Evolutionary conservation across 1,140 invertebrate genomes (phyloP).

Genomic region (Zaprionus camerounensis): DNA sequence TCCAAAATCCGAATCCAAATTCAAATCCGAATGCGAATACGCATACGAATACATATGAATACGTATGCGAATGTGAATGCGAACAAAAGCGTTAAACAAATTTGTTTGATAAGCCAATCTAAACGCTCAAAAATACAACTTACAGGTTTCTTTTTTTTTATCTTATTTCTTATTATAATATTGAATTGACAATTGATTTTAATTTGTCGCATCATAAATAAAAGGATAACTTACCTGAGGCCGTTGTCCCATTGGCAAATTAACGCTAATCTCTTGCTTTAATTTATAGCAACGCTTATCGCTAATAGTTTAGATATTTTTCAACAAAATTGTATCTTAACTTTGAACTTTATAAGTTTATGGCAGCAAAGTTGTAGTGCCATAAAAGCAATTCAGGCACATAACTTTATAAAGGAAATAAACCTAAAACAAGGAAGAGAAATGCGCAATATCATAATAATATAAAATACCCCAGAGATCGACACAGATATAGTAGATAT

Average conservation of each 20-base stretch:
- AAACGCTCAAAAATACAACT: conserved; percentile 20
- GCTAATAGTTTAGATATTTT: conserved; percentile 1
- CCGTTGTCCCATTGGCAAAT: conserved; percentile 18
- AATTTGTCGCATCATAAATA: conserved; percentile 32
- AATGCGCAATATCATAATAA: conserved; percentile 22
- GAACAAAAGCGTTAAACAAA: conserved; percentile 31
- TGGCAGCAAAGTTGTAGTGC: neutral
- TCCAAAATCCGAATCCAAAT: conserved; percentile 53
- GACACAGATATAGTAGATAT: conserved; percentile 22
- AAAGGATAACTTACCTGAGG: conserved; percentile 42
- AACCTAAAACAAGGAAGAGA: conserved; percentile 46
- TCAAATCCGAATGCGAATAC: conserved; percentile 26
- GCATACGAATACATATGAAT: conserved; percentile 32
- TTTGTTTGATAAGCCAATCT: conserved; percentile 31
- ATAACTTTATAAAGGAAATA: conserved; percentile 63
- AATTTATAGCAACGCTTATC: neutral
- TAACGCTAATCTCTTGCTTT: neutral
- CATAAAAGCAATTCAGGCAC: conserved; percentile 49
- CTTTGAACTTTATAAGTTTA: conserved; percentile 41
- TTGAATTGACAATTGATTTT: conserved; percentile 40
- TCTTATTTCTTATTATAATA: conserved; percentile 28
- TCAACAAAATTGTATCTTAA: neutral
- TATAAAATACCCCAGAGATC: conserved; percentile 29
- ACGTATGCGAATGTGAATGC: conserved; percentile 22
- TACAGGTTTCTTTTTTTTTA: conserved; percentile 35